Conservation (phyloP, 2,888 invertebrate genomes). For the Linnaemya vulpina region DNA sequence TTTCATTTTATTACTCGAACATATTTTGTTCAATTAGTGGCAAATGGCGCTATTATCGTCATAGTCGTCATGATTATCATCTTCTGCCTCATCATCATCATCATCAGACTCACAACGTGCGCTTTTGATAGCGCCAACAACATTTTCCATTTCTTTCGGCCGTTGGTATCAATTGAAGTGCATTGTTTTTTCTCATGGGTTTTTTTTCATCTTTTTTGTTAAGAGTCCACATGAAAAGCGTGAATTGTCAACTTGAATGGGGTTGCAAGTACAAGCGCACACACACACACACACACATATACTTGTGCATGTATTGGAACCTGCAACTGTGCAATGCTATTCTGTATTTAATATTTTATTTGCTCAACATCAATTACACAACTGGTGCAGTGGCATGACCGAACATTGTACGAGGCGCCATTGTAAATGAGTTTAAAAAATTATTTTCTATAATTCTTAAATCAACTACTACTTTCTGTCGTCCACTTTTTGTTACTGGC, state of each 20-base stretch:
- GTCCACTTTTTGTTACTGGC: too few relatives aligned
- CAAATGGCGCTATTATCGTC: constrained; percentile 56
- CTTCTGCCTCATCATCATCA: constrained; percentile 13
- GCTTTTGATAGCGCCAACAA: constrained; percentile 46
- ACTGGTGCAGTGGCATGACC: not conserved
- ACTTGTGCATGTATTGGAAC: not conserved
- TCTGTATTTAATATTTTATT: constrained; percentile 8
- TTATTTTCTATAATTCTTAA: too few relatives aligned
- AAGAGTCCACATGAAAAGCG: constrained; percentile 28
- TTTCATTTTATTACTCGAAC: constrained; percentile 65
- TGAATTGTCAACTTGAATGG: constrained; percentile 10
- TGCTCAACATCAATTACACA: constrained; percentile 30
- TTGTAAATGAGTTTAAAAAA: constrained; percentile 1
- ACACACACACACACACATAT: not conserved
- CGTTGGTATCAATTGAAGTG: constrained; percentile 58
- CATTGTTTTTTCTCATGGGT: constrained; percentile 47
- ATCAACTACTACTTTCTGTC: too few relatives aligned
- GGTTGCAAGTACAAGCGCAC: not conserved
- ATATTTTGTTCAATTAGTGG: constrained; percentile 62
- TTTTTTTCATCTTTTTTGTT: not conserved
- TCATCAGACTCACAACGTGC: constrained; percentile 4
- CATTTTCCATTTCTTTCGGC: constrained; percentile 21
- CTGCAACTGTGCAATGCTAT: not conserved
- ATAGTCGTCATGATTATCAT: constrained; percentile 17
- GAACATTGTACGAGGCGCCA: not conserved